Evolutionary conservation across 2,888 invertebrate species (phyloP).

Genomic region (Harpalus rufipes): DNA sequence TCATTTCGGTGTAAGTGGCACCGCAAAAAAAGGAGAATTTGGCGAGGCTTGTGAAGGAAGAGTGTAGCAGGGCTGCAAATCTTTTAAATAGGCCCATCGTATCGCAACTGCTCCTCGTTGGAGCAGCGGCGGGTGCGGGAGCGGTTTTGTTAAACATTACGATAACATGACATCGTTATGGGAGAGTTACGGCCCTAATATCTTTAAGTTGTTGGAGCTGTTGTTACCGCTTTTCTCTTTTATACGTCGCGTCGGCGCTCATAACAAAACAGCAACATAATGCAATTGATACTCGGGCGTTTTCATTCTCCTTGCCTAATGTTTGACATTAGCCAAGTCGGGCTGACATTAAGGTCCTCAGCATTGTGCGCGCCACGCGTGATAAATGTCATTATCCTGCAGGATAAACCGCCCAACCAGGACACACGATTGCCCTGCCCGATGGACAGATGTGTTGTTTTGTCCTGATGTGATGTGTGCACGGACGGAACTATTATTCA

Average conservation of each 20-base stretch:
- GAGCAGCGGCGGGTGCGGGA: slow-evolving; percentile 11
- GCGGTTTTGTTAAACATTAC: slow-evolving; percentile 66
- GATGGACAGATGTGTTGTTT: slow-evolving; percentile 63
- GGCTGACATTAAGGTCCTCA: slow-evolving; percentile 51
- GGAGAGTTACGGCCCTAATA: slow-evolving; percentile 65
- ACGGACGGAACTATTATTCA: slow-evolving; percentile 34
- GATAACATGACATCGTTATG: slow-evolving; percentile 67
- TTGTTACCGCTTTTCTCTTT: slow-evolving; percentile 60
- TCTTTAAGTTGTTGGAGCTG: slow-evolving; percentile 66
- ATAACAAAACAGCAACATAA: slow-evolving; percentile 43
- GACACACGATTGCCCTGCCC: slow-evolving; percentile 44
- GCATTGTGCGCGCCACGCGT: slow-evolving; percentile 40
- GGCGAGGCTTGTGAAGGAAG: slow-evolving; percentile 31
- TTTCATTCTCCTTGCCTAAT: slow-evolving; percentile 58
- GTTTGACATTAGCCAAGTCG: slow-evolving; percentile 62
- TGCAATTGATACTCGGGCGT: slow-evolving; percentile 60
- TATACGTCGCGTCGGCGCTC: slow-evolving; percentile 35
- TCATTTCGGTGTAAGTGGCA: slow-evolving; percentile 52
- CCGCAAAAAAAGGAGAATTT: slow-evolving; percentile 32
- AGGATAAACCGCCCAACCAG: slow-evolving; percentile 38
- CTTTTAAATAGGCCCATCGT: slow-evolving; percentile 73
- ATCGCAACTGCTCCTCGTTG: slow-evolving; percentile 52
- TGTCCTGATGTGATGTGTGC: slow-evolving; percentile 35
- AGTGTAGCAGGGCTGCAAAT: slow-evolving; percentile 71
- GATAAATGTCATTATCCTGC: slow-evolving; percentile 63